Conservation (phyloP, 2,888 invertebrate species). For the Suillia variegata region DNA sequence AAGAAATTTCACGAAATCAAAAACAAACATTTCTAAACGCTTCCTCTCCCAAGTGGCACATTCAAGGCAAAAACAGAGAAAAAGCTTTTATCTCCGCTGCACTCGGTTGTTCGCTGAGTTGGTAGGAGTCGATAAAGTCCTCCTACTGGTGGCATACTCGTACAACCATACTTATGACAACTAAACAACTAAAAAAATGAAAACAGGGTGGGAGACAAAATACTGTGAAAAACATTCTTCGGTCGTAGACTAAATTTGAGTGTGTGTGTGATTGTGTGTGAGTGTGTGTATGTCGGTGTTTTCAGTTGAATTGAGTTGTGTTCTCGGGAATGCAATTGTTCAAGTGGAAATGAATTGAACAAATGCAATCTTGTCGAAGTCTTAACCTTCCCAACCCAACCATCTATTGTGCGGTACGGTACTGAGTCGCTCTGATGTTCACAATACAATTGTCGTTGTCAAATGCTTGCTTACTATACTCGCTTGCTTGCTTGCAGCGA, state of each 20-base stretch:
- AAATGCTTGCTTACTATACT: not conserved
- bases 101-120: not conserved
- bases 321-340: constrained; percentile 41
- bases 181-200: not conserved
- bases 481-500: no score
- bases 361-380: constrained; percentile 21
- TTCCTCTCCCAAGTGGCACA: constrained; percentile 1
- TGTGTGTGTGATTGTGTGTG: not conserved
- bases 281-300: no score
- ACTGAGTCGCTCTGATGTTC: no score
- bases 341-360: constrained; percentile 58
- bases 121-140: no score
- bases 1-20: not conserved
- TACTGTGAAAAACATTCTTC: no score
- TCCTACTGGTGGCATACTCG: no score
- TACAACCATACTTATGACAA: no score
- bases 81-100: not conserved
- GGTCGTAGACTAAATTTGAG: no score
- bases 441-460: not conserved
- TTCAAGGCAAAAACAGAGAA: constrained; percentile 3
- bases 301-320: not conserved
- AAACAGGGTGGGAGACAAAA: no score
- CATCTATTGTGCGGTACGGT: no score
- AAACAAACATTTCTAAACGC: not conserved
- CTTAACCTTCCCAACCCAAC: not conserved